Evolutionary conservation across 1,140 invertebrate genomes (phyloP).

Genomic region (Nymphalis io): DNA sequence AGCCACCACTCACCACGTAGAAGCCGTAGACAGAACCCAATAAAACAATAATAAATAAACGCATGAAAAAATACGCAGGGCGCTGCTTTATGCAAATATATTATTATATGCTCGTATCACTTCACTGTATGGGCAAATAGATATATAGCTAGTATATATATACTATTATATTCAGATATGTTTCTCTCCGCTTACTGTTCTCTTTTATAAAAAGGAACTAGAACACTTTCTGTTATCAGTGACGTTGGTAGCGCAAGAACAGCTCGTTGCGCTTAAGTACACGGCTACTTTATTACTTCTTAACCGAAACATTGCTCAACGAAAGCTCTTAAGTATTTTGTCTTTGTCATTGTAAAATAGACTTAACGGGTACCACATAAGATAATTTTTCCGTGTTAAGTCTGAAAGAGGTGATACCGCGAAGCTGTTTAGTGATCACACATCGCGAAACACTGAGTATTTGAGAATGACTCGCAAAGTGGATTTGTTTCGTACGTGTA

Average conservation of each 20-base stretch:
- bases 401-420: background rate
- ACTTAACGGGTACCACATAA: background rate
- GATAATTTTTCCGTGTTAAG: background rate
- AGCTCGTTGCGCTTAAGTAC: background rate
- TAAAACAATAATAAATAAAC: no score
- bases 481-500: background rate
- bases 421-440: conserved; percentile 6
- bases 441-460: background rate
- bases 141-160: no score
- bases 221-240: background rate
- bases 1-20: no score
- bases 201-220: no score
- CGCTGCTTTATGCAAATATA: no score
- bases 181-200: no score
- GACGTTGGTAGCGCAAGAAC: background rate
- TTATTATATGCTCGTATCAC: no score
- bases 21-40: no score
- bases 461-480: background rate
- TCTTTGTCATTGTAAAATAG: background rate
- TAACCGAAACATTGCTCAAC: background rate
- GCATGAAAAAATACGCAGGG: no score
- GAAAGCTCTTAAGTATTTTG: background rate
- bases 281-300: conserved; percentile 10
- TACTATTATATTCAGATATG: no score
- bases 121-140: no score